Conservation (phyloP, 35 echinoderm and acorn worm species). For the Apostichopus parvimensis region DNA sequence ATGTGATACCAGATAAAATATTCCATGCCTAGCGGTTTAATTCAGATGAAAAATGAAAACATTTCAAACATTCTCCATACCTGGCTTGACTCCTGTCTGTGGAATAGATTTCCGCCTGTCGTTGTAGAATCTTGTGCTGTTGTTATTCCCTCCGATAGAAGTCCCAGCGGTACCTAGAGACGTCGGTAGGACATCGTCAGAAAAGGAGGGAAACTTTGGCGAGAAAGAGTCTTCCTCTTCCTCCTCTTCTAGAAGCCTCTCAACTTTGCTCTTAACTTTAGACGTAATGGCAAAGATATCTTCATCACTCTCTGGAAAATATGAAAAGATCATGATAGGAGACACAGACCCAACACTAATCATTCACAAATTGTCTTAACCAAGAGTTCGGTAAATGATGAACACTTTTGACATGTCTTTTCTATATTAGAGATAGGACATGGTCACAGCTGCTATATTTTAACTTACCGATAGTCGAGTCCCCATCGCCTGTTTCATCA, state of each 20-base stretch:
- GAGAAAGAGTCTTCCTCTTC: constrained; percentile 42
- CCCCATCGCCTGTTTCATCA: neutral
- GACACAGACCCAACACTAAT: neutral
- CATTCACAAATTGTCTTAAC: no score
- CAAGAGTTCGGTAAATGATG: no score
- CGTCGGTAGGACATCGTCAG: neutral
- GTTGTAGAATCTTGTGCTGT: neutral
- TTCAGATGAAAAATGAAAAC: no score
- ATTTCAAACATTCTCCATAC: neutral
- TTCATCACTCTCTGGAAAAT: constrained; percentile 47
- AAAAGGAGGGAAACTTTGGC: neutral
- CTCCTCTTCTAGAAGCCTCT: constrained; percentile 26
- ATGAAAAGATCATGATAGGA: neutral
- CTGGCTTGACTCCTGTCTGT: neutral
- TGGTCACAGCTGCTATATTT: no score
- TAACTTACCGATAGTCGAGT: no score
- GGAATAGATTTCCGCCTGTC: constrained; percentile 14
- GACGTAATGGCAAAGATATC: constrained; percentile 44
- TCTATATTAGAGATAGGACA: no score
- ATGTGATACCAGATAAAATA: no score
- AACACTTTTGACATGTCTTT: no score
- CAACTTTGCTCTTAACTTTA: constrained; percentile 24
- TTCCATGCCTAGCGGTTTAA: no score
- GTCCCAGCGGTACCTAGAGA: neutral
- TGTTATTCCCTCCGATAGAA: neutral